Evolutionary conservation across 2,113 vertebrate species (phyloP), one percentile per base, ranked within the genome.

Genomic region (Dermatemys mawii): DNA sequence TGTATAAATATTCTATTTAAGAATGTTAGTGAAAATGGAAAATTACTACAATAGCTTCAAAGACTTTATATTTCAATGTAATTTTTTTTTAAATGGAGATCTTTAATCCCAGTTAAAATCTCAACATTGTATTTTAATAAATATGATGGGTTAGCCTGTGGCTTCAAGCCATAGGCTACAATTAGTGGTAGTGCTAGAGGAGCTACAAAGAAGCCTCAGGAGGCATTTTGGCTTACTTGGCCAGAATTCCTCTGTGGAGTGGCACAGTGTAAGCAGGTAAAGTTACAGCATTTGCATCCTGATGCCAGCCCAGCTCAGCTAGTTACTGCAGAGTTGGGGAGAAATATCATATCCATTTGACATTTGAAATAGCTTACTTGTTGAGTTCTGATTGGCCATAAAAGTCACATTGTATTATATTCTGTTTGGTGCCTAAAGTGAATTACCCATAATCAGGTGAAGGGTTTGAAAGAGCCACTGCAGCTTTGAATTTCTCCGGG

Each of bases 31-130:
- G 7, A 60, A 22, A 67, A 41, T 2, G 6, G 0, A 82, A 79
- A 35, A 11, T 46, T n/a, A 53, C 6, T 67, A 75, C 35, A 35
- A 14, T 57, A 93, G 86, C 86, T 50, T 54, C 2, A 2, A 89
- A 84, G 67, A 51, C 2, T 88, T 95, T 88, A 46, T 50, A 26
- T 81, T 73, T 78, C 54, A 88, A 41, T 8, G 0, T 83, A 83
- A 78, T 81, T 88, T 90, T 91, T 1, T 44, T 91, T 54, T 2
- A 38, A 86, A 73, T 53, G 2, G 90, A 86, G 3, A 1, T 49
- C 67, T 44, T 79, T 89, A 87, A 82, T 86, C 78, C 84, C 73
- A 91, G 13, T 38, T 95, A 85, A 91, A 94, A 87, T 90, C 46
- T 91, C 53, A 93, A 70, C 21, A 38, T 38, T 81, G 6, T 54